phyloP scores from a whole-genome alignment of 2,888 invertebrate genomes.

The Cylindroiulus punctatus region DNA sequence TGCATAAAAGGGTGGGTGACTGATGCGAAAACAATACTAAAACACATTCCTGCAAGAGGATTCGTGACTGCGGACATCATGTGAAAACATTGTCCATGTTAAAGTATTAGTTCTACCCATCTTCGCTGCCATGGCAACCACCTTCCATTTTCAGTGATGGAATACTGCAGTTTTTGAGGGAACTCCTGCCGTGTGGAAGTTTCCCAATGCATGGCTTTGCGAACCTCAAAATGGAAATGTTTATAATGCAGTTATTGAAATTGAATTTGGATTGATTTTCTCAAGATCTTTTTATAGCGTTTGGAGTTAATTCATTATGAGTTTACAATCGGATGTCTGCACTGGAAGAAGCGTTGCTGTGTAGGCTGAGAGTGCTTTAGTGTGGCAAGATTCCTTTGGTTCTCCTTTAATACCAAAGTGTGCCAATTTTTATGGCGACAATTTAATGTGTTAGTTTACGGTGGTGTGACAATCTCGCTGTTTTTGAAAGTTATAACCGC shows the following conservation, averaged over 20 bases:
- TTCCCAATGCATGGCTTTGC: neutral
- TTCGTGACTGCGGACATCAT: neutral
- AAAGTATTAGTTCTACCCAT: neutral
- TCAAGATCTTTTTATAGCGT: neutral
- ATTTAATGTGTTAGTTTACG: neutral
- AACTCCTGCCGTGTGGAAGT: neutral
- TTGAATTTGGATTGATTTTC: slow-evolving; percentile 26
- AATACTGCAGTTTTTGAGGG: neutral
- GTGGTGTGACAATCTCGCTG: neutral
- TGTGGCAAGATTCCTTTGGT: neutral
- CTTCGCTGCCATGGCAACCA: slow-evolving; percentile 26
- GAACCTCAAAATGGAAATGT: neutral
- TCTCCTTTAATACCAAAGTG: slow-evolving; percentile 4
- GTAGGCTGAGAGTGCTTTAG: neutral
- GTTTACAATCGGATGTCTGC: neutral
- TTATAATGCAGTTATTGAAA: slow-evolving; percentile 17
- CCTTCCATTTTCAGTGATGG: neutral
- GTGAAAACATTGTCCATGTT: slow-evolving; percentile 15
- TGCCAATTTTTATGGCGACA: neutral
- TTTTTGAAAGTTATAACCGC: neutral
- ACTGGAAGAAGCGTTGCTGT: neutral
- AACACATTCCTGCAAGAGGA: neutral
- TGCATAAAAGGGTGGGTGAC: neutral
- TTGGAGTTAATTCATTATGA: neutral
- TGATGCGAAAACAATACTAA: neutral